phyloP scores from a whole-genome alignment of 2,888 invertebrate genomes.

The Eupithecia inturbata region DNA sequence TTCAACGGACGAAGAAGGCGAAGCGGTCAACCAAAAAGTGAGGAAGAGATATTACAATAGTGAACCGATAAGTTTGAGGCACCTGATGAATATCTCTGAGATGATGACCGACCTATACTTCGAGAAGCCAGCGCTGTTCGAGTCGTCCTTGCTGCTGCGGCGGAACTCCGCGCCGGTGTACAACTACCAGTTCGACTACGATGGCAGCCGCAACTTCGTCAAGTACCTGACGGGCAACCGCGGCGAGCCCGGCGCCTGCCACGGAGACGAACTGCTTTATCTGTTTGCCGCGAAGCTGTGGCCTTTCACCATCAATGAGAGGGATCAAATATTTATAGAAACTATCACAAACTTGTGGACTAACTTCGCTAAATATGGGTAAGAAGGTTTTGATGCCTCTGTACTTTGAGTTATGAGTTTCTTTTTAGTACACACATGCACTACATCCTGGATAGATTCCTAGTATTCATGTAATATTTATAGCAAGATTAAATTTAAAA shows the following conservation, averaged over 20 bases:
- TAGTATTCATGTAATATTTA: background rate
- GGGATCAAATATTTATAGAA: conserved; percentile 63
- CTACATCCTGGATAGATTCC: no score
- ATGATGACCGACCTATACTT: conserved; percentile 74
- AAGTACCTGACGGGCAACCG: conserved; percentile 58
- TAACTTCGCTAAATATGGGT: conserved; percentile 78
- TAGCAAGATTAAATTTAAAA: background rate
- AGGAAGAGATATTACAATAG: conserved; percentile 74
- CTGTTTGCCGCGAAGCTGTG: conserved; percentile 64
- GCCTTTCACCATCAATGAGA: conserved; percentile 59
- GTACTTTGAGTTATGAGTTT: background rate
- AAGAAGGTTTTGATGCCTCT: conserved; percentile 21
- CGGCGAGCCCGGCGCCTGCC: conserved; percentile 64
- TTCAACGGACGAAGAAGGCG: conserved; percentile 60
- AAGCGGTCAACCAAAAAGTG: conserved; percentile 54
- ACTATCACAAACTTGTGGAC: conserved; percentile 72
- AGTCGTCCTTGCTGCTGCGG: conserved; percentile 55
- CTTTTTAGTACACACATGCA: background rate
- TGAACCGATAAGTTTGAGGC: conserved; percentile 70
- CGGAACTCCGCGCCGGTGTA: conserved; percentile 58
- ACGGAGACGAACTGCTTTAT: conserved; percentile 75
- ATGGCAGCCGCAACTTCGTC: conserved; percentile 67
- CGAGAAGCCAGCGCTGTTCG: conserved; percentile 68
- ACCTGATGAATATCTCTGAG: conserved; percentile 63
- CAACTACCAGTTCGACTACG: conserved; percentile 72